A percentile compares a stretch with the other conserved stretches of the same genome.
phyloP scores from a whole-genome alignment of 2,888 invertebrate species.

The Lamellibrachia satsuma region DNA sequence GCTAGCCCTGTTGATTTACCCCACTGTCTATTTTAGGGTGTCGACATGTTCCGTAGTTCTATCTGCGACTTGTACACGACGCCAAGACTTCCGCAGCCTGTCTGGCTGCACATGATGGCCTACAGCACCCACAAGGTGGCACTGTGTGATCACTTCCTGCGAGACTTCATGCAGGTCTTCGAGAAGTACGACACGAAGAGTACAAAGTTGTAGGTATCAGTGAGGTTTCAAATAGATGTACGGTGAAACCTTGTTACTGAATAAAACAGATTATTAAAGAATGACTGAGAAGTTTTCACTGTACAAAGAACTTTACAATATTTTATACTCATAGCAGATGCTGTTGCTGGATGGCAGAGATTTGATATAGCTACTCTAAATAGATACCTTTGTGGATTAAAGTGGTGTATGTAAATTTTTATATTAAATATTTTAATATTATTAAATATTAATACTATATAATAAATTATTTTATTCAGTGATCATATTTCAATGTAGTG shows the following conservation, averaged over 20 bases:
- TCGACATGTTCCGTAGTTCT: conserved; percentile 67
- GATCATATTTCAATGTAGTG: neutral
- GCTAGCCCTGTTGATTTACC: neutral
- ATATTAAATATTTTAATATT: neutral
- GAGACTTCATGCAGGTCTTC: conserved; percentile 61
- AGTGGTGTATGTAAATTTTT: too few relatives aligned
- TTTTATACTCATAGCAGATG: too few relatives aligned
- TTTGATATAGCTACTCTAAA: neutral
- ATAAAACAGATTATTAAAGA: too few relatives aligned
- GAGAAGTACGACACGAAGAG: conserved; percentile 79
- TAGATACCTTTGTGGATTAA: neutral
- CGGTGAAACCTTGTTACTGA: neutral
- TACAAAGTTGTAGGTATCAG: conserved; percentile 79
- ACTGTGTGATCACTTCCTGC: conserved; percentile 62
- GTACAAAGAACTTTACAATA: too few relatives aligned
- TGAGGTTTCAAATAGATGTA: neutral
- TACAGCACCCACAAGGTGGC: conserved; percentile 63
- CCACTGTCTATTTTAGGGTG: conserved; percentile 51
- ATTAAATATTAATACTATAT: neutral
- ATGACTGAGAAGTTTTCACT: too few relatives aligned
- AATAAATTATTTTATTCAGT: neutral
- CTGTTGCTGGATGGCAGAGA: neutral
- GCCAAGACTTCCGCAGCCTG: conserved; percentile 74
- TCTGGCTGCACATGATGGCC: conserved; percentile 75
- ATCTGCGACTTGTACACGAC: conserved; percentile 76